Base-by-base conservation (phyloP, 2,113 vertebrate genomes). In the Dendrocopos noguchii region DNA sequence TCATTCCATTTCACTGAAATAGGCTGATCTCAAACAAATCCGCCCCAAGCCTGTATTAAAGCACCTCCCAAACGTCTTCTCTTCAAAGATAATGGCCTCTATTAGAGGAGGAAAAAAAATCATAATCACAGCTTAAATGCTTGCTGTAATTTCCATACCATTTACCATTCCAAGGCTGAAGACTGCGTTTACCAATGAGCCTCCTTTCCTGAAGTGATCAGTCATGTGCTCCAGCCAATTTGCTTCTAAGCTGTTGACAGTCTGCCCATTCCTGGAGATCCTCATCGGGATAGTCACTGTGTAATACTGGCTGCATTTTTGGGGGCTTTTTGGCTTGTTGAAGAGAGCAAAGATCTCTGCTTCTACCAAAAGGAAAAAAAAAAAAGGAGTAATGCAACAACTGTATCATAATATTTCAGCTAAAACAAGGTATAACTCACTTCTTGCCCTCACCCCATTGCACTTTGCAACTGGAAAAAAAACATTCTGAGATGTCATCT, bases 151-250 rank as follows among this genome's bases (percentile, higher is more conserved):
- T 91, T 96, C 90, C 97, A 39, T 97, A 99, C 99, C 98, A 22
- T 98, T 98, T 81, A 97, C 94, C 78, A 97, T 96, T 92, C 98
- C 98, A 80, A 99, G 98, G 97, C 98, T 97, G 97, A 99, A 99
- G 98, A 99, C 97, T 6, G 98, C 98, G 12, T 99, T 99, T 50
- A 99, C 98, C 95, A 99, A 95, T 2, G 98, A 98, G 91, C 99
- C 98, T 59, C 99, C 99, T 60, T 98, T 99, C 97, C 98, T 98
- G 98, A 99, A 99, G 96, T 99, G 99, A 95, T 99, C 98, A 5
- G 99, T 99, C 99, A 99, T 99, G 97, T 99, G 98, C 92, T 99
- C 99, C 95, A 99, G 96, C 99, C 99, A 99, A 95, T 99, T 99
- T 81, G 99, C 99, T 88, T 99, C 98, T 89, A 99, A 92, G 9